Evolutionary conservation across 23 tunicate species (phyloP).

Genomic region (Oikopleura dioica): DNA sequence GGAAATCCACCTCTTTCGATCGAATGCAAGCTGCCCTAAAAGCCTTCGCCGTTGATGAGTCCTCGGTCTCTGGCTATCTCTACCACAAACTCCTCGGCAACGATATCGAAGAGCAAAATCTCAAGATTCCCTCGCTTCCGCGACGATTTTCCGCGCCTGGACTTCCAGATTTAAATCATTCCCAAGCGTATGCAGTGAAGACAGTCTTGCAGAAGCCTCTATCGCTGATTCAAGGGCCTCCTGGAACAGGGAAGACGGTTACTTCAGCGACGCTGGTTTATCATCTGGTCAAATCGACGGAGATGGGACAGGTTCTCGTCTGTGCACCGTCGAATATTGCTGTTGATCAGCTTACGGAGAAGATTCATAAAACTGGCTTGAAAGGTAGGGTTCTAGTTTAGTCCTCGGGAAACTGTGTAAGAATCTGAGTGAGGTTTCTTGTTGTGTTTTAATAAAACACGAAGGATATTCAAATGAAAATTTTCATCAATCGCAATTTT

Average conservation of each 20-base stretch:
- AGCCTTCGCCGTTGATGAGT: constrained; percentile 89
- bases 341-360: constrained; percentile 92
- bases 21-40: constrained; percentile 92
- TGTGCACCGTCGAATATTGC: constrained; percentile 96
- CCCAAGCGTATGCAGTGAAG: constrained; percentile 94
- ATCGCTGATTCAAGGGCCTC: constrained; percentile 88
- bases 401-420: too few species aligned
- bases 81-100: constrained; percentile 77
- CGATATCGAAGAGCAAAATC: constrained; percentile 66
- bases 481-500: too few species aligned
- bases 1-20: constrained; percentile 96
- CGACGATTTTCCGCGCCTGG: constrained; percentile 92
- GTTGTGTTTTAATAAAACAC: too few species aligned
- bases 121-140: constrained; percentile 58
- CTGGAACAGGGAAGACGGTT: constrained; percentile 93
- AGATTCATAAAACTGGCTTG: constrained; percentile 82
- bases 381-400: too few species aligned
- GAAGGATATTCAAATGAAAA: too few species aligned
- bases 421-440: too few species aligned
- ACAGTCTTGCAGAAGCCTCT: constrained; percentile 80
- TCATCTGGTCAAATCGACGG: constrained; percentile 82
- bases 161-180: constrained; percentile 76
- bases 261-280: constrained; percentile 90
- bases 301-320: constrained; percentile 79
- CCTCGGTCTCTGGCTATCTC: constrained; percentile 67